Evolutionary conservation across 2,888 invertebrate species (phyloP), one percentile per base, ranked within the genome.

Genomic region (Pyrrhia umbra): DNA sequence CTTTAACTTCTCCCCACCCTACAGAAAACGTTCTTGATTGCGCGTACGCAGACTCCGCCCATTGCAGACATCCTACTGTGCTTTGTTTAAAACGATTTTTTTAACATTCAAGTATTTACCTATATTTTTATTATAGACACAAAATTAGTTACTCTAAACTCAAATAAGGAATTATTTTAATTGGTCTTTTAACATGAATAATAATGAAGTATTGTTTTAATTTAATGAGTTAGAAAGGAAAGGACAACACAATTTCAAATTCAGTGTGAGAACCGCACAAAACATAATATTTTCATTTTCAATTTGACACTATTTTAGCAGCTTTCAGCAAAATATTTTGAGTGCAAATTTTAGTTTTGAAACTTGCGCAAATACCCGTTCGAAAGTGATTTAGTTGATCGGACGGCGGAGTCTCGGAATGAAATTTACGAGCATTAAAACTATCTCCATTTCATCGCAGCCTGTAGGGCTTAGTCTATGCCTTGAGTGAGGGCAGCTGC

Each of bases 381-480:
- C 84, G 85, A 87, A 87, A 90, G 86, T 90, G 91, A 93, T 93
- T 34, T 92, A 90, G 90, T 90, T 85, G 89, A 90, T 90, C 88
- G 89, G 85, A 85, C 88, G 88, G 75, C 79, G 79, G 83, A 89
- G 89, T 84, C 86, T 88, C 87, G 84, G 82, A 90, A 92, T 88
- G 81, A 92, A 93, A 94, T 93, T 94, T 93, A 93, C 89, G 92
- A 89, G 90, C 90, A 90, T 94, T 93, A 93, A 92, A 94, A 94
- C 94, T 94, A 94, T 92, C 90, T 93, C 89, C 87, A 89, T 90
- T 93, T 89, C 90, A 92, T 90, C 90, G 88, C 75, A 81, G 85
- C 87, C 87, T 89, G 82, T 85, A 88, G 88, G 88, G 89, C 85
- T 90, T 86, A 85, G 85, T 83, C 85, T 81, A 68, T 83, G 86